Conservation (phyloP, 2,113 vertebrate genomes). For the Poeciliopsis turrubarensis region DNA sequence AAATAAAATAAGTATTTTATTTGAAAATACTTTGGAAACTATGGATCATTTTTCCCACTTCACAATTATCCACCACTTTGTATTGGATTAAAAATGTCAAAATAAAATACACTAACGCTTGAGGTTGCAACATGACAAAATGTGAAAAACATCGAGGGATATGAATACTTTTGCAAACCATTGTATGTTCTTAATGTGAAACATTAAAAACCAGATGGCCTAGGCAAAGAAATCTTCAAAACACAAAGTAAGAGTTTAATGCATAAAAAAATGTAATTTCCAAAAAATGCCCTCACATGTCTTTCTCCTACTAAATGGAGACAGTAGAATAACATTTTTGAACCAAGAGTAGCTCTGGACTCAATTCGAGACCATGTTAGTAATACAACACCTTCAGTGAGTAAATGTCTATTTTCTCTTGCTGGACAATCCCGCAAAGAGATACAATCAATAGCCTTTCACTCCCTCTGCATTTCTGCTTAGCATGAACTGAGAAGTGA, state of each 20-base stretch:
- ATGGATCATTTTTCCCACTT: background rate
- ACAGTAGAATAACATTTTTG: slow-evolving; percentile 8
- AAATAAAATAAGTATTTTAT: background rate
- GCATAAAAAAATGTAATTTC: background rate
- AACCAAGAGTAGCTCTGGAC: background rate
- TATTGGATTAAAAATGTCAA: background rate
- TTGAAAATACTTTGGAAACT: background rate
- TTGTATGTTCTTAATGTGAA: background rate
- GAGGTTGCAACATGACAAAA: background rate
- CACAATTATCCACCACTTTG: background rate
- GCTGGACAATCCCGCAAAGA: slow-evolving; percentile 51
- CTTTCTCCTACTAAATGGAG: background rate
- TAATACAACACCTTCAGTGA: slow-evolving; percentile 32
- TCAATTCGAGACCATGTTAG: slow-evolving; percentile 27
- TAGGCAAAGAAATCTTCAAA: background rate
- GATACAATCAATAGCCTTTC: slow-evolving; percentile 53
- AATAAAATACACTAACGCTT: background rate
- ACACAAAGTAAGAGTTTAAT: background rate
- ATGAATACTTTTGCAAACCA: background rate
- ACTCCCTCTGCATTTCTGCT: slow-evolving; percentile 45
- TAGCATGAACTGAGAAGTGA: slow-evolving; percentile 37
- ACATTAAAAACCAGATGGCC: background rate
- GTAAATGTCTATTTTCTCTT: slow-evolving; percentile 47
- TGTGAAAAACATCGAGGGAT: background rate
- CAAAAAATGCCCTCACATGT: background rate